Base-by-base conservation (phyloP, 2,888 invertebrate species). In the Erynnis tages region DNA sequence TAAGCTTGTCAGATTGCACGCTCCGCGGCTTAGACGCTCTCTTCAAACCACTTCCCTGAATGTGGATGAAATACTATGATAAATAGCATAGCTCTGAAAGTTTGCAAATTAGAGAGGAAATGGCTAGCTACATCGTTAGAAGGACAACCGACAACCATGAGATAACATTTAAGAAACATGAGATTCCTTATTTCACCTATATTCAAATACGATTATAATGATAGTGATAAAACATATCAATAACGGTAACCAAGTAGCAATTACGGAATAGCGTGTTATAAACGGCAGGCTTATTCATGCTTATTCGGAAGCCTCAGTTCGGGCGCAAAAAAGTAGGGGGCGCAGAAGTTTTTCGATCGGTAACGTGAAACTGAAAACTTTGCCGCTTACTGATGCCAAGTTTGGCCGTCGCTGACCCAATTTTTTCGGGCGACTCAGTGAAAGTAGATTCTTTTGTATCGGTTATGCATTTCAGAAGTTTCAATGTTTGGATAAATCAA, bases 371-470 rank as follows among this genome's bases (percentile, higher is more conserved):
- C 50, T 43, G 17, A 32, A 52, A 52, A 46, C 44, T 52, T 44
- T 29, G 29, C 30, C 50, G 35, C 43, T 44, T 35, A 47, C 46
- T 44, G 37, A 50, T 43, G 50, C 50, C 44, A 44, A 52, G 37
- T 52, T 52, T 43, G 50, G 44, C 14, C 44, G 35, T 17, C 16
- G 50, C 29, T 44, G 50, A 52, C 50, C 50, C 44, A 44, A 35
- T 52, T 52, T 50, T 48, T 44, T 35, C 17, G 27, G 35, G 34
- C 44, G 50, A 35, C 19, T 37, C 16, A 29, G 25, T 37, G 50
- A 50, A 50, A 50, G 50, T 43, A 43, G 35, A 52, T 52, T 52
- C 35, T 43, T 37, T 52, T 52, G 44, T 52, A 52, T 52, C 35
- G 44, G 43, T 37, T 50, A 35, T 50, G 41, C 35, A 35, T 50